phyloP scores from a whole-genome alignment of 2,113 vertebrate species.

The Phyllopteryx taeniolatus region DNA sequence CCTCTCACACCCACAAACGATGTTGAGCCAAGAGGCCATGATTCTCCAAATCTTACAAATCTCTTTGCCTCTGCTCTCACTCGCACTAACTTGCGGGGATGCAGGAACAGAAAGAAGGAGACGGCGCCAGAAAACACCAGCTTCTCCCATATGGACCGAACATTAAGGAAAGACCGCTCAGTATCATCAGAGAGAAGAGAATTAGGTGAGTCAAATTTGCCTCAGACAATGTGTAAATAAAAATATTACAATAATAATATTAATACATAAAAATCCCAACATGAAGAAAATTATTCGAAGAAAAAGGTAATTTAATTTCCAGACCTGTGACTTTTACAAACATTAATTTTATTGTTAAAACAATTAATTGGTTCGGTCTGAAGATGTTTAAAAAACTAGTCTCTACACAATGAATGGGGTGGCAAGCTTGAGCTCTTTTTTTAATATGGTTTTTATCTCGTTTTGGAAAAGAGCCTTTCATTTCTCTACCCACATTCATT shows the following conservation, averaged over 20 bases:
- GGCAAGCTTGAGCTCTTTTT: no score
- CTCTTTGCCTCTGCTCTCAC: slow-evolving; percentile 94
- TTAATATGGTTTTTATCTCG: no score
- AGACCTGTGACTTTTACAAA: neutral
- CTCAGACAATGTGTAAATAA: neutral
- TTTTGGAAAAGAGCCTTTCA: no score
- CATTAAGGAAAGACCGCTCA: slow-evolving; percentile 80
- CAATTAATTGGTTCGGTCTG: neutral
- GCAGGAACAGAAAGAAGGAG: slow-evolving; percentile 60
- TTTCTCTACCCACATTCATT: no score
- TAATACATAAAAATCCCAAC: neutral
- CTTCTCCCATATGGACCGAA: slow-evolving; percentile 68
- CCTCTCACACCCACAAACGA: slow-evolving; percentile 63
- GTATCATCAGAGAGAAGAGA: slow-evolving; percentile 77
- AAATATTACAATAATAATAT: no score
- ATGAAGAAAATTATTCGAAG: neutral
- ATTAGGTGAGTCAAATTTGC: slow-evolving; percentile 59
- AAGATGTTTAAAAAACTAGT: neutral
- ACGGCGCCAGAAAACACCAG: slow-evolving; percentile 45
- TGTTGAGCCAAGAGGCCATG: slow-evolving; percentile 45
- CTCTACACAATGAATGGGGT: no score
- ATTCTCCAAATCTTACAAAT: slow-evolving; percentile 85
- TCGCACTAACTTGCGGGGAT: slow-evolving; percentile 59
- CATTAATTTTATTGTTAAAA: no score
- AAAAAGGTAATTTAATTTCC: neutral